Evolutionary conservation across 2,888 invertebrate genomes (phyloP), one percentile per base, ranked within the genome.

Genomic region (Leistus spinibarbis): DNA sequence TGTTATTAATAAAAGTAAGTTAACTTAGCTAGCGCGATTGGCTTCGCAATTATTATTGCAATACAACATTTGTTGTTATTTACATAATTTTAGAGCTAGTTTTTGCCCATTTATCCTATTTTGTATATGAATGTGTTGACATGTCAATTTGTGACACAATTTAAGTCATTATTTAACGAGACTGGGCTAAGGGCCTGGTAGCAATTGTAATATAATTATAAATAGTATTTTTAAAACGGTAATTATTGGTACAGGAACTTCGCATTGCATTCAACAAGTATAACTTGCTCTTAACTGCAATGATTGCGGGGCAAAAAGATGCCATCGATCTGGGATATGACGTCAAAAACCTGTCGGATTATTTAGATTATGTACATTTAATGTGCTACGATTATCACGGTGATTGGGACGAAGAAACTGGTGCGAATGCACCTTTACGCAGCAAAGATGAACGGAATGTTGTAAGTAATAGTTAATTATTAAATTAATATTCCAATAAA

Each of bases 341-440:
- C 82, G 88, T 96, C 13, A 87, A 89, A 4, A 89, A 90, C 78
- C 86, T 96, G 13, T 90, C 91, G 16, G 85, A 89, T 0, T 90
- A 92, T 81, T 83, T 93, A 56, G 92, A 93, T 83, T 90, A 89
- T 73, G 88, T 95, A 54, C 94, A 95, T 80, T 89, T 95, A 83
- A 96, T 95, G 95, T 92, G 93, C 77, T 96, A 96, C 83, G 96
- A 96, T 84, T 96, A 95, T 83, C 95, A 95, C 79, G 95, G 95
- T 0, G 89, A 92, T 5, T 95, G 95, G 95, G 93, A 95, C 79
- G 87, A 87, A 0, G 87, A 86, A 75, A 90, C 94, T 0, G 93
- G 93, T 0, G 91, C 94, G 9, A 95, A 96, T 82, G 92, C 95
- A 0, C 96, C 96, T 0, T 82, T 96, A 7, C 86, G 85, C 22